Evolutionary conservation across 2,797 vertebrate species (phyloP).

Genomic region (Darevskia mixta): DNA sequence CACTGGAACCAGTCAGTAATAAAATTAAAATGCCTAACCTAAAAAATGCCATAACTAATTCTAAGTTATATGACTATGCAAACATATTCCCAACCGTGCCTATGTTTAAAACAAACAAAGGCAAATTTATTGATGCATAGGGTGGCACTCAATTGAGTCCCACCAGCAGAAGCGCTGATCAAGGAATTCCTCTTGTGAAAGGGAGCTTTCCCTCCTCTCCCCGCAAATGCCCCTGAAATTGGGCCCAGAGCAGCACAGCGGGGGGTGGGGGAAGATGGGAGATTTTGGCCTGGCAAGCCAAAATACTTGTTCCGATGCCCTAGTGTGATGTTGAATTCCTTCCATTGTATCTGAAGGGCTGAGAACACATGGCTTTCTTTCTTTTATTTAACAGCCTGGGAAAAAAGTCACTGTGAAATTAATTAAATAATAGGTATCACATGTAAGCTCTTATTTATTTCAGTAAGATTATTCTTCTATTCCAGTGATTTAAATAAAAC

Average conservation of each 20-base stretch:
- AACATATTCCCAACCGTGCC: background rate
- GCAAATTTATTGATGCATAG: background rate
- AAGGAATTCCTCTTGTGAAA: no score
- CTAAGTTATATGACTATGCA: background rate
- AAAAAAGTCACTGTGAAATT: background rate
- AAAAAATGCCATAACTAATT: background rate
- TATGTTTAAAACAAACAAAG: background rate
- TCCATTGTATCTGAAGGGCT: background rate
- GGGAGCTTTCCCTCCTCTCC: no score
- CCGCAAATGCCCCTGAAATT: no score
- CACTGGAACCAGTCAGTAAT: background rate
- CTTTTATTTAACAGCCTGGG: background rate
- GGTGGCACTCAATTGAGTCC: no score
- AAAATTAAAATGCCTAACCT: background rate
- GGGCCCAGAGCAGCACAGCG: no score
- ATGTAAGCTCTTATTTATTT: slow-evolving; percentile 25
- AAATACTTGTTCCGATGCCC: no score
- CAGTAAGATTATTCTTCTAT: background rate
- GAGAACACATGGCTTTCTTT: background rate
- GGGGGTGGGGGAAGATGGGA: no score
- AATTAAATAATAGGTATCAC: background rate
- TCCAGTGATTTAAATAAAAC: slow-evolving; percentile 5
- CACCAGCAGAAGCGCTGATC: no score
- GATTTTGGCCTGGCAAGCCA: no score
- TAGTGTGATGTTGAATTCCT: no score